phyloP scores from a whole-genome alignment of 1,140 invertebrate species.

The Zaprionus camerounensis region DNA sequence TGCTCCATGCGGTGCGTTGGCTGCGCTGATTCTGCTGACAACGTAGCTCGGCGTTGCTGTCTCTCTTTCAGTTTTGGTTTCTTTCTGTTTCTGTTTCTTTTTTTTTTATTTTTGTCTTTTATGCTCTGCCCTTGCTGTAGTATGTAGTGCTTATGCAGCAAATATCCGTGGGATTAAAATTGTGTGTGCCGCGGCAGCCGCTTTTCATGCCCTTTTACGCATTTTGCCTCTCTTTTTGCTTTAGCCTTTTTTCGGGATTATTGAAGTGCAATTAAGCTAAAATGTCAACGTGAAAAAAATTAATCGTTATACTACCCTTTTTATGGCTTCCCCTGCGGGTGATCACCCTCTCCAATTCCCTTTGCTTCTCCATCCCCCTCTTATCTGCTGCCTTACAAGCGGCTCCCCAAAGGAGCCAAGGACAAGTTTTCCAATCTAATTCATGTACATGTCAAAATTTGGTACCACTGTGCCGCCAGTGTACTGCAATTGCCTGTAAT shows the following conservation, averaged over 20 bases:
- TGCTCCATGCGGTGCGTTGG: slow-evolving; percentile 52
- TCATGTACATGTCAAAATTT: slow-evolving; percentile 80
- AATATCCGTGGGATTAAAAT: slow-evolving; percentile 83
- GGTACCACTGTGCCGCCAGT: slow-evolving; percentile 17
- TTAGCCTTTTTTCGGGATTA: slow-evolving; percentile 78
- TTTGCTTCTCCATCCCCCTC: not conserved
- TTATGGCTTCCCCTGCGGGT: slow-evolving; percentile 66
- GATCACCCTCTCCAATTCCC: not conserved
- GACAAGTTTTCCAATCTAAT: slow-evolving; percentile 66
- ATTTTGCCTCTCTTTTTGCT: slow-evolving; percentile 71
- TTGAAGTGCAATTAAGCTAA: slow-evolving; percentile 84
- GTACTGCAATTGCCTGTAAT: slow-evolving; percentile 51
- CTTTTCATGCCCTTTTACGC: slow-evolving; percentile 83
- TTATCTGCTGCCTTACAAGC: slow-evolving; percentile 58
- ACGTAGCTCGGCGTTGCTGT: slow-evolving; percentile 54
- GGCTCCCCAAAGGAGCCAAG: not conserved
- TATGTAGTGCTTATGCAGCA: slow-evolving; percentile 76
- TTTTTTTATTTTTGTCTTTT: slow-evolving; percentile 13
- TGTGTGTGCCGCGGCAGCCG: slow-evolving; percentile 66
- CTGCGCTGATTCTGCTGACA: slow-evolving; percentile 64
- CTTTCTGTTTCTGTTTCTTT: slow-evolving; percentile 22
- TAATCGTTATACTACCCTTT: slow-evolving; percentile 83
- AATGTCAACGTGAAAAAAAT: slow-evolving; percentile 83
- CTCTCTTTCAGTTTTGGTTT: slow-evolving; percentile 30
- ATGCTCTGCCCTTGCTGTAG: slow-evolving; percentile 10